These are phyloP conservation scores for Tychaedon coryphoeus DNA, from an alignment of 2,113 vertebrate species.

Conservation along the genomic window DNA sequence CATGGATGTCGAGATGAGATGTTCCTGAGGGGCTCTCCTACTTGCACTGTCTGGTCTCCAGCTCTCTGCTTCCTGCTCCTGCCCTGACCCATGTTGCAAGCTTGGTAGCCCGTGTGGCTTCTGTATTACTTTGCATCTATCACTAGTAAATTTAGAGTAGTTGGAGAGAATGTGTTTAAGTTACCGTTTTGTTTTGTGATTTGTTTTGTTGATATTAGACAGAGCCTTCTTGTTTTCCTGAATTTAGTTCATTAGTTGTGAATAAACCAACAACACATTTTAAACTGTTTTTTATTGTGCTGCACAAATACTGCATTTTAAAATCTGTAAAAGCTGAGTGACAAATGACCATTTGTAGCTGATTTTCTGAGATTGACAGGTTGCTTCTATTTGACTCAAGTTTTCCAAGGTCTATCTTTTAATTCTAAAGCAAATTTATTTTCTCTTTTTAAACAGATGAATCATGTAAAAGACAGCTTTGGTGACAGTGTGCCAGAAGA, in stretches of 20 bases:
- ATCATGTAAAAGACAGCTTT: slow-evolving; percentile 87
- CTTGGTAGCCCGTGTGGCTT: not conserved
- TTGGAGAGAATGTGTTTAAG: not conserved
- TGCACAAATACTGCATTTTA: not conserved
- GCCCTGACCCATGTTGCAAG: not conserved
- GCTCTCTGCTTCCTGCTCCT: not conserved
- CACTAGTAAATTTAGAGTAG: not conserved
- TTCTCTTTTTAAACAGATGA: slow-evolving; percentile 80
- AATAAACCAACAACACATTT: not conserved
- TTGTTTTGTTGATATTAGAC: not conserved
- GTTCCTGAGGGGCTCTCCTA: not conserved
- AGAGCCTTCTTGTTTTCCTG: not conserved
- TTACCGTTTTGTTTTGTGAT: not conserved
- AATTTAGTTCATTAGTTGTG: not conserved
- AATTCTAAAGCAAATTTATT: not conserved
- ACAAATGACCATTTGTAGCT: not conserved
- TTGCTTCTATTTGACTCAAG: not conserved
- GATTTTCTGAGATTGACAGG: not conserved
- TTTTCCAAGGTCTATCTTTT: not conserved
- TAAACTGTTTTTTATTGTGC: not conserved
- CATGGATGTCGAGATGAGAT: not conserved
- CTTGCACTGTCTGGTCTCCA: not conserved
- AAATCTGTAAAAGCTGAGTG: not conserved
- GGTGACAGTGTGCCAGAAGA: slow-evolving; percentile 75
- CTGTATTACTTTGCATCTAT: not conserved